Conservation (phyloP, 2,888 invertebrate genomes). For the Tachystola acroxantha region DNA sequence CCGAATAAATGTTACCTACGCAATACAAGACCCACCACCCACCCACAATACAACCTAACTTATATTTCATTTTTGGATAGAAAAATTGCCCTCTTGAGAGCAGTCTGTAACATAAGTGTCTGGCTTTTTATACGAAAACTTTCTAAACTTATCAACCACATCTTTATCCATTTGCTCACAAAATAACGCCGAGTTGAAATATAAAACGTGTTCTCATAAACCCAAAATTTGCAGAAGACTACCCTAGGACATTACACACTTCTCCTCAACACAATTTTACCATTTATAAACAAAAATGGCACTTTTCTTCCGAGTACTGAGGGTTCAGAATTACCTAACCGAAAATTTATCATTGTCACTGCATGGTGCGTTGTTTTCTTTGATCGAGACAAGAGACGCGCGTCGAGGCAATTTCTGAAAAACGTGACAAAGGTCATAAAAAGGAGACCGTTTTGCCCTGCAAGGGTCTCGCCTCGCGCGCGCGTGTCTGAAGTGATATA, state of each 20-base stretch:
- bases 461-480: conserved; percentile 18
- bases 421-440: conserved; percentile 55
- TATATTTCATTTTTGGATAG: no score
- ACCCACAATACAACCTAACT: no score
- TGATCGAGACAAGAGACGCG: conserved; percentile 28
- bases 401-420: conserved; percentile 44
- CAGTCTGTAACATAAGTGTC: neutral
- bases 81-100: neutral
- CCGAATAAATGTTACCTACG: no score
- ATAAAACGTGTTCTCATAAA: conserved; percentile 26
- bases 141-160: neutral
- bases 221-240: conserved; percentile 23
- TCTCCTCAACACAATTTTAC: conserved; percentile 17
- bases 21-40: no score
- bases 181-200: conserved; percentile 6
- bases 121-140: neutral
- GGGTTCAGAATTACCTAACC: conserved; percentile 30
- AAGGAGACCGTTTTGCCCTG: conserved; percentile 27
- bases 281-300: conserved; percentile 6
- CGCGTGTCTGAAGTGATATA: conserved; percentile 3
- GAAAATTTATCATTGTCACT: conserved; percentile 11
- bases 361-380: conserved; percentile 21
- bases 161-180: neutral
- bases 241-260: conserved; percentile 19
- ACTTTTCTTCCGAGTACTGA: conserved; percentile 20